Evolutionary conservation across 2,113 vertebrate species (phyloP), one percentile per base, ranked within the genome.

Genomic region (Caretta caretta): DNA sequence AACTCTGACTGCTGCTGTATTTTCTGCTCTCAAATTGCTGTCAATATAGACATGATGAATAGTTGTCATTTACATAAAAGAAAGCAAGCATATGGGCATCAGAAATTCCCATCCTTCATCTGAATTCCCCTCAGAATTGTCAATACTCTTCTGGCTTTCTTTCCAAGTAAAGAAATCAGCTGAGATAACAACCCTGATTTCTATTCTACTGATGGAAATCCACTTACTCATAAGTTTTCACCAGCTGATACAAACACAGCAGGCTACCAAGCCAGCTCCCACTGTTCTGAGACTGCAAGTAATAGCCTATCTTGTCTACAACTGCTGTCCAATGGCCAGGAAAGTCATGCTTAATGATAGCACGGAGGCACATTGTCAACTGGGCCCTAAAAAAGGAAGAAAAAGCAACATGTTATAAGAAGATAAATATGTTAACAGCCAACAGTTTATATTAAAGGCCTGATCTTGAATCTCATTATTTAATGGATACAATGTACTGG

Each of bases 191-290:
- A 38, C 29, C 86, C 76, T 5, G 51, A 78, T 31, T 76, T 76
- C 9, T 87, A 83, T 54, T 9, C 13, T 84, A n/a, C 27, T 10
- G 90, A 92, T 35, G 83, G 62, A 93, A 78, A 92, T 38, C 50
- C 93, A 99, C 99, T 99, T 98, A 99, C 99, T 99, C 99, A 0
- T 99, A 99, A 29, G 99, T 99, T 98, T 99, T 99, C 97, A 99
- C 99, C 86, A 99, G 98, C 94, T 99, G 99, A 97, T 99, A 99
- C 3, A 99, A 98, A 65, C 99, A 99, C 50, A 99, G 98, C 81
- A 99, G 98, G 97, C 99, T 99, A 84, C 99, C 99, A 2, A 99
- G 99, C 99, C 99, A 99, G 96, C 98, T 99, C 90, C 98, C 98
- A 29, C 98, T 99, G 98, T 98, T 99, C 96, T 99, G 98, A n/a